Percentiles rank a stretch among this genome's conserved stretches.
Evolutionary conservation across 1,140 invertebrate genomes (phyloP).

Genomic region (Papilio aristodemus): DNA sequence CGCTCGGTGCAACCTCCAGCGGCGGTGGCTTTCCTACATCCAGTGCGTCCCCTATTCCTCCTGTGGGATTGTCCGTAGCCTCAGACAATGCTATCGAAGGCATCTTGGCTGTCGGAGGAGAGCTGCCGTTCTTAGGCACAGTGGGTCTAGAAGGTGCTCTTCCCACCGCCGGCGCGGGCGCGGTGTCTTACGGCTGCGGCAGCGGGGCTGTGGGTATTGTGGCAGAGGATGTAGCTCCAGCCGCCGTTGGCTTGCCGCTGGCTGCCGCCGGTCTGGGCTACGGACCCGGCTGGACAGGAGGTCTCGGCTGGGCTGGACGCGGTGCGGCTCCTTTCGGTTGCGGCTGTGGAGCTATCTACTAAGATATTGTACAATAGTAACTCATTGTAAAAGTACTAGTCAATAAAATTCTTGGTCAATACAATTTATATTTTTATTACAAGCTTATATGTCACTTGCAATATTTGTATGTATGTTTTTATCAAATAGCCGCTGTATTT

Average conservation of each 20-base stretch:
- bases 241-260: slow-evolving; percentile 24
- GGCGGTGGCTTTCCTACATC: slow-evolving; percentile 31
- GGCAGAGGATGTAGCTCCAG: slow-evolving; percentile 38
- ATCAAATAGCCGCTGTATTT: too few species aligned
- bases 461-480: too few species aligned
- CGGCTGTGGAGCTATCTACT: slow-evolving; percentile 32
- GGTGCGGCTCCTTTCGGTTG: slow-evolving; percentile 14
- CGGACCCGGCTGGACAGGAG: slow-evolving; percentile 32
- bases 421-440: too few species aligned
- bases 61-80: slow-evolving; percentile 24
- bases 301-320: slow-evolving; percentile 29
- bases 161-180: slow-evolving; percentile 52
- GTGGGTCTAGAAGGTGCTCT: slow-evolving; percentile 50
- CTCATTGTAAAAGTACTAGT: too few species aligned
- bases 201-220: slow-evolving; percentile 37
- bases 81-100: slow-evolving; percentile 41
- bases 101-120: slow-evolving; percentile 42
- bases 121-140: slow-evolving; percentile 53
- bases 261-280: slow-evolving; percentile 31
- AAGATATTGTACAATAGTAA: background rate
- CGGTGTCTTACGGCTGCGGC: slow-evolving; percentile 15
- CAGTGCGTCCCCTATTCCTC: slow-evolving; percentile 34
- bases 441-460: too few species aligned
- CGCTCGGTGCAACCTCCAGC: slow-evolving; percentile 31
- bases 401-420: too few species aligned